These are phyloP conservation scores for Hyles euphorbiae DNA, from an alignment of 1,140 invertebrate genomes.

Conservation along the genomic window DNA sequence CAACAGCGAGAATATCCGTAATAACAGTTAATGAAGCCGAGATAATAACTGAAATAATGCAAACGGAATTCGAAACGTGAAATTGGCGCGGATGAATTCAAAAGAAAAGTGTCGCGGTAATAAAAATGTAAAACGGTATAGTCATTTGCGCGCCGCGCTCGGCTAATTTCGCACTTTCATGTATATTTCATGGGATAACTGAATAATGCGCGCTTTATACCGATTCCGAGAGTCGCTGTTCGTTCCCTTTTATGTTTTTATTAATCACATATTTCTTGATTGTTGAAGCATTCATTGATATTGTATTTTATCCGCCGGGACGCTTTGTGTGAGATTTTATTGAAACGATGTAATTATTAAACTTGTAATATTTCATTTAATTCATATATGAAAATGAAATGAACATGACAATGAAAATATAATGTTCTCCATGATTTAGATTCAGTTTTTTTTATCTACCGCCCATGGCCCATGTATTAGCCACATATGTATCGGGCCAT, in stretches of 20 bases:
- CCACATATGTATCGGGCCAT: no score
- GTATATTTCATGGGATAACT: constrained; percentile 23
- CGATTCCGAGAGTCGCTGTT: neutral
- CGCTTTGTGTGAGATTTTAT: no score
- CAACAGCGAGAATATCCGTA: no score
- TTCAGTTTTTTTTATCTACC: no score
- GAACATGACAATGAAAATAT: no score
- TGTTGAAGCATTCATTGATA: neutral
- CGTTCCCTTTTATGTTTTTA: constrained; percentile 1
- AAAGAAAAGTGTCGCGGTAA: constrained; percentile 14
- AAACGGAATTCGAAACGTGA: neutral
- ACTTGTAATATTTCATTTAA: no score
- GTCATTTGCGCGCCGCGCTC: constrained; percentile 12
- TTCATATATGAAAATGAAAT: no score
- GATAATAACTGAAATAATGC: neutral
- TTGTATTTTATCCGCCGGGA: no score
- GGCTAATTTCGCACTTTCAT: constrained; percentile 25
- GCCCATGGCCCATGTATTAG: no score
- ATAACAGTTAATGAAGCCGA: no score
- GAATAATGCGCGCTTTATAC: constrained; percentile 17
- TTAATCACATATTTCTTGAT: neutral
- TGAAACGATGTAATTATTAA: no score
- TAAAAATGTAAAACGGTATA: constrained; percentile 20
- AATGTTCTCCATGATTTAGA: no score
- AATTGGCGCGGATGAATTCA: constrained; percentile 1